Base-by-base conservation (phyloP, 2,888 invertebrate species). In the Drosophila pseudotalamancana region DNA sequence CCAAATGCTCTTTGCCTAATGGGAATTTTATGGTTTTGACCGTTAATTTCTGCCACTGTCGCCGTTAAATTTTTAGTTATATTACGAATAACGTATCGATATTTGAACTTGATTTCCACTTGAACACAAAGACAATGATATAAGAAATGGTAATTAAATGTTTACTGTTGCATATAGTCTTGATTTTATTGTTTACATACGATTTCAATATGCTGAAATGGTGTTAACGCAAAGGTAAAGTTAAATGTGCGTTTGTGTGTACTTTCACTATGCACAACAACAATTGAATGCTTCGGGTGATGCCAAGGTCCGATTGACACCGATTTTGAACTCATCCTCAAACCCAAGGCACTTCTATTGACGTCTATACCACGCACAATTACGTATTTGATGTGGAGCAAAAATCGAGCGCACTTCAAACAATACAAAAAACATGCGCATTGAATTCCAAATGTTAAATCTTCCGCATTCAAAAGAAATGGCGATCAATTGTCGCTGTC, bases 401-500 rank as follows among this genome's bases (percentile, higher is more conserved):
- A 55, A 42, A 54, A 70, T 40, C 54, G 49, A 68, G 32, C 27
- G 21, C 21, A 42, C 61, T 48, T 69, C 16, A 65, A 21, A 19
- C 14, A 48, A 29, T 29, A 4, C 25, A 8, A 55, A 23, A 35
- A 32, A 18, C n/a, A 55, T 31, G 42, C 37, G 40, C 12, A 19
- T 23, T 46, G 27, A 48, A 46, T 40, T 45, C 45, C 14, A 25
- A 42, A 50, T 60, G 49, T 49, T 23, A 70, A 76, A 67, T 70
- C 77, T 83, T 79, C 79, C 83, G 80, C 59, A 76, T 73, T 70
- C 42, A 45, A 69, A 23, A 57, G 54, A 75, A 76, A 72, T 78
- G 49, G 53, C 73, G 59, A 63, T 51, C 67, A 56, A 68, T 68
- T 79, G 60, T 66, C 49, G 60, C 49, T 40, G 42, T 43, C 11